Conservation (phyloP, 1,140 invertebrate genomes). For the Zaprionus lachaisei region DNA sequence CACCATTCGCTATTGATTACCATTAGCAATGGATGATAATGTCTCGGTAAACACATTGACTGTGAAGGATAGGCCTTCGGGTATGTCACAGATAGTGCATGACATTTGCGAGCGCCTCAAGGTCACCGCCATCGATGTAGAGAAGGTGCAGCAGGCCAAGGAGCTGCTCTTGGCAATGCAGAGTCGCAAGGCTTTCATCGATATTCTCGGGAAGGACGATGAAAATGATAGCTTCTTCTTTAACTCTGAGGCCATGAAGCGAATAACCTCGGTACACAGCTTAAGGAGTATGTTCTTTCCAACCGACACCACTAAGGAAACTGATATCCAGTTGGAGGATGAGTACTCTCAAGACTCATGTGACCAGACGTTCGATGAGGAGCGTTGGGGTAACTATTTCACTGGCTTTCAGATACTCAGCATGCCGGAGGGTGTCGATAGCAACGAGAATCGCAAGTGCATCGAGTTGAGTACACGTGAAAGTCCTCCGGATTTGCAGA, state of each 20-base stretch:
- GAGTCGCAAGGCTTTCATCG: slow-evolving; percentile 39
- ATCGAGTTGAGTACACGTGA: slow-evolving; percentile 37
- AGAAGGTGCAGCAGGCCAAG: slow-evolving; percentile 57
- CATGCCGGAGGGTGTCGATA: slow-evolving; percentile 24
- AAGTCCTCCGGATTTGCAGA: slow-evolving; percentile 36
- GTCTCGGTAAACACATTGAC: background rate
- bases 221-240: background rate
- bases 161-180: slow-evolving; percentile 46
- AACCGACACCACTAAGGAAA: no score
- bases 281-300: slow-evolving; percentile 9
- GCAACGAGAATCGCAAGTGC: slow-evolving; percentile 64
- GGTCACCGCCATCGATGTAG: slow-evolving; percentile 56
- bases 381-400: slow-evolving; percentile 72
- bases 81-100: slow-evolving; percentile 15
- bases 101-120: slow-evolving; percentile 52
- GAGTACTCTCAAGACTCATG: slow-evolving; percentile 54
- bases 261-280: slow-evolving; percentile 25
- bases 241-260: slow-evolving; percentile 13
- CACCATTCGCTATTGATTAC: background rate
- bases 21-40: background rate
- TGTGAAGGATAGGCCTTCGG: background rate
- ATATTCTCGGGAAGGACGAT: slow-evolving; percentile 56
- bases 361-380: slow-evolving; percentile 47
- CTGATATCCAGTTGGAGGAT: slow-evolving; percentile 13
- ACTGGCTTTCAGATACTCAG: slow-evolving; percentile 60